Evolutionary conservation across 2,888 invertebrate species (phyloP).

Genomic region (Labia minor): DNA sequence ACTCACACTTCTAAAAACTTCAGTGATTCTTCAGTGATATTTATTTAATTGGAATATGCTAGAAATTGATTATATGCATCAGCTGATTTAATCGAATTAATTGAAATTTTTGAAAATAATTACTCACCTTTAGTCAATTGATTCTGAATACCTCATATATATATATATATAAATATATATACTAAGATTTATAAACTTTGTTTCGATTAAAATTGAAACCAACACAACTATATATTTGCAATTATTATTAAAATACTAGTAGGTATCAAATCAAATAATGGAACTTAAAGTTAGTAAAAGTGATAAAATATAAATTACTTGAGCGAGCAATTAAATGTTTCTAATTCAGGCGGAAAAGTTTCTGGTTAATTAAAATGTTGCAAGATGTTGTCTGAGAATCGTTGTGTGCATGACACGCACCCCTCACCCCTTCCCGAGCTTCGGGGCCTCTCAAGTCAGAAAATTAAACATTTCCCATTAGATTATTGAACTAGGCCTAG

Average conservation of each 20-base stretch:
- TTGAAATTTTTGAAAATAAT: too few species aligned
- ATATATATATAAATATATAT: too few species aligned
- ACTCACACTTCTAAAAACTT: too few species aligned
- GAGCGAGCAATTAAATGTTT: neutral
- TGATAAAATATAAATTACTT: neutral
- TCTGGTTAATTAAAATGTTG: neutral
- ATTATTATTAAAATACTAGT: neutral
- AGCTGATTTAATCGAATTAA: too few species aligned
- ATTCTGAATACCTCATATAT: too few species aligned
- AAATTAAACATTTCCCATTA: neutral
- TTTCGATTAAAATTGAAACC: too few species aligned
- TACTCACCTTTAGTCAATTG: too few species aligned
- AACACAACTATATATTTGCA: too few species aligned
- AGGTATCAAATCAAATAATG: neutral
- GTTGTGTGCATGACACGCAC: neutral
- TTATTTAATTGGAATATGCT: too few species aligned
- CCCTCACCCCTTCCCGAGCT: neutral
- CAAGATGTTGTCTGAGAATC: neutral
- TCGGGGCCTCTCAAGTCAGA: neutral
- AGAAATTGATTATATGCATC: too few species aligned
- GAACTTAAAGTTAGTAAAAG: neutral
- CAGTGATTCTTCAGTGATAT: too few species aligned
- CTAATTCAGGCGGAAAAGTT: neutral
- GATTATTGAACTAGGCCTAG: neutral
- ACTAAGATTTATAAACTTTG: too few species aligned